Conservation (phyloP, 2,113 vertebrate species). For the Ornithorhynchus anatinus region DNA sequence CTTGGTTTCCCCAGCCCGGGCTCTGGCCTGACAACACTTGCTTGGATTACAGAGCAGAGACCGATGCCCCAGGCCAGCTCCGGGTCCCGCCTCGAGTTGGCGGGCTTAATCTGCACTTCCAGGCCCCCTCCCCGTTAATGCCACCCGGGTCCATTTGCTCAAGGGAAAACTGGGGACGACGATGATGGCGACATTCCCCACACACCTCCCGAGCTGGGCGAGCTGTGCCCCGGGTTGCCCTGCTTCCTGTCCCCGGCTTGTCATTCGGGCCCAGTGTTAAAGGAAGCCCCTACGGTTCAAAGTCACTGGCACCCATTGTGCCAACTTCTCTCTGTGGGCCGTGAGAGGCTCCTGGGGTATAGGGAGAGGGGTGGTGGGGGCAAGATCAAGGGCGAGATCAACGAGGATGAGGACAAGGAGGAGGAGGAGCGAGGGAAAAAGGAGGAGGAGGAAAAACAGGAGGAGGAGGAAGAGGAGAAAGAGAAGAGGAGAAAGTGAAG, state of each 20-base stretch:
- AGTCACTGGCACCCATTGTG: conserved; percentile 83
- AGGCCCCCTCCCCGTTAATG: conserved; percentile 79
- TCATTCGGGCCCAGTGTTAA: conserved; percentile 90
- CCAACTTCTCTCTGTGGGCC: conserved; percentile 81
- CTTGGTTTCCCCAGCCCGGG: conserved; percentile 81
- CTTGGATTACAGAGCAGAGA: conserved; percentile 88
- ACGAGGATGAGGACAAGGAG: no score
- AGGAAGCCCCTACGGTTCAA: conserved; percentile 95
- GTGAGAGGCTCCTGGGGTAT: conserved; percentile 82
- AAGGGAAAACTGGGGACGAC: no score
- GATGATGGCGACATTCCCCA: conserved; percentile 90
- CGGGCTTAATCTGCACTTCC: conserved; percentile 92
- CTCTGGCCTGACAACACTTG: conserved; percentile 81
- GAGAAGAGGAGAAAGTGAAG: no score
- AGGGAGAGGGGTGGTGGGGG: no score
- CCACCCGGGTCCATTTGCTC: conserved; percentile 81
- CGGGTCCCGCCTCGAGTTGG: conserved; percentile 75
- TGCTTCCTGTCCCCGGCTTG: conserved; percentile 91
- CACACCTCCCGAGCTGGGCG: conserved; percentile 91
- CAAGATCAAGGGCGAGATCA: no score
- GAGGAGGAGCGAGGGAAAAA: no score
- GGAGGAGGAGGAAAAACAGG: no score
- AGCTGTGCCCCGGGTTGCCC: conserved; percentile 83
- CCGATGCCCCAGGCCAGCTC: conserved; percentile 30
- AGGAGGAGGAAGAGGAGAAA: no score